Base-by-base conservation (phyloP, 2,888 invertebrate species). In the Drosophila pseudotalamancana region DNA sequence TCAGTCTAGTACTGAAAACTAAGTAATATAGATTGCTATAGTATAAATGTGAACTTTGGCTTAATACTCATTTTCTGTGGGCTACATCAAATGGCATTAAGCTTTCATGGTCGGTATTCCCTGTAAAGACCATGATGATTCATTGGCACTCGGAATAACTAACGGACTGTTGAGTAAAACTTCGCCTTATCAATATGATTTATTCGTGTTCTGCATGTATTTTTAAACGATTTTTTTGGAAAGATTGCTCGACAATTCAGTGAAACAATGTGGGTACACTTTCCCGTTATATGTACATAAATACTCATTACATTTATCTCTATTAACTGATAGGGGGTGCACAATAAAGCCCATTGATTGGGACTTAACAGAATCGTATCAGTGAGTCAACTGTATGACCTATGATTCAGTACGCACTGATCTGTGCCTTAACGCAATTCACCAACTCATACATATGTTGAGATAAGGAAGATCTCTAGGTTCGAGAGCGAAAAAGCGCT, bases 41-140 rank as follows among this genome's bases (percentile, higher is more conserved):
- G 12, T 29, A 21, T 56, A 23, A 35, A 18, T 9, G 6, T 59
- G 23, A 60, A 60, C 59, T 60, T 59, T 45, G 29, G 23, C 35
- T 27, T 2, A 14, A 29, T 29, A 19, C 8, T 6, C 40, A 11
- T 29, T 21, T 11, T n/a, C n/a, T 6, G 11, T 16, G 11, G 14
- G 14, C 6, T 5, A n/a, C 23, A 16, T 14, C 12, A 23, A 12
- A 3, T 1, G n/a, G 1, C 3, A 12, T 11, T 4, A 4, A 12
- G 18, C 42, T 18, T 6, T 9, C 2, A 1, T 8, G 8, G 46
- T 42, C 14, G 50, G 60, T 25, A 14, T 72, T 70, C 61, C 73
- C 51, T 60, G 34, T 42, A 35, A 29, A 8, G 0, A 5, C 6
- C 3, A 42, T 67, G 73, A 70, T 6, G 73, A 70, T 6, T 72